Evolutionary conservation across 2,888 invertebrate genomes (phyloP).

Genomic region (Parascotia fuliginaria): DNA sequence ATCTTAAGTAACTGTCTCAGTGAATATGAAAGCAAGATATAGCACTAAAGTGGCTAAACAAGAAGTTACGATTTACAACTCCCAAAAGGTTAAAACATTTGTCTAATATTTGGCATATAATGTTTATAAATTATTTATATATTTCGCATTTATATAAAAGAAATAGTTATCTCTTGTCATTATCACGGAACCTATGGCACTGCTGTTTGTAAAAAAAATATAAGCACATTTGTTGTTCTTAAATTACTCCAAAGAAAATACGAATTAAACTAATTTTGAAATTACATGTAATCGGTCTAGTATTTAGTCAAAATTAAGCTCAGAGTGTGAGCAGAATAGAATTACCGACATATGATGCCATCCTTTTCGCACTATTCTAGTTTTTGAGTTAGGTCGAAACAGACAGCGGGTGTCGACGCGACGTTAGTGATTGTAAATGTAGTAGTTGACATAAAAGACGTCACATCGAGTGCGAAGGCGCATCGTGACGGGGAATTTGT

Average conservation of each 20-base stretch:
- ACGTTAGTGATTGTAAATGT: too few species aligned
- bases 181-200: slow-evolving; percentile 40
- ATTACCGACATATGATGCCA: neutral
- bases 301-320: neutral
- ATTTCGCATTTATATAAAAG: slow-evolving; percentile 1
- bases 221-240: neutral
- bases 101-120: slow-evolving; percentile 43
- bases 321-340: neutral
- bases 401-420: too few species aligned
- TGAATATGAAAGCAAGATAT: too few species aligned
- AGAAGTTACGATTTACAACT: neutral
- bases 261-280: neutral
- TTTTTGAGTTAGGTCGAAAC: too few species aligned
- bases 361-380: neutral
- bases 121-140: slow-evolving; percentile 4
- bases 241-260: neutral
- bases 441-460: too few species aligned
- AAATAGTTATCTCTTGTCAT: slow-evolving; percentile 12
- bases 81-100: slow-evolving; percentile 16
- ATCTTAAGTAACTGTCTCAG: too few species aligned
- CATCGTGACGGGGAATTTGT: too few species aligned
- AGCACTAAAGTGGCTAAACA: slow-evolving; percentile 1
- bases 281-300: neutral
- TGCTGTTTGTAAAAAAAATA: slow-evolving; percentile 14
- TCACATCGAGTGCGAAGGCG: too few species aligned